phyloP scores from a whole-genome alignment of 2,797 vertebrate species.

The Psittacula echo region DNA sequence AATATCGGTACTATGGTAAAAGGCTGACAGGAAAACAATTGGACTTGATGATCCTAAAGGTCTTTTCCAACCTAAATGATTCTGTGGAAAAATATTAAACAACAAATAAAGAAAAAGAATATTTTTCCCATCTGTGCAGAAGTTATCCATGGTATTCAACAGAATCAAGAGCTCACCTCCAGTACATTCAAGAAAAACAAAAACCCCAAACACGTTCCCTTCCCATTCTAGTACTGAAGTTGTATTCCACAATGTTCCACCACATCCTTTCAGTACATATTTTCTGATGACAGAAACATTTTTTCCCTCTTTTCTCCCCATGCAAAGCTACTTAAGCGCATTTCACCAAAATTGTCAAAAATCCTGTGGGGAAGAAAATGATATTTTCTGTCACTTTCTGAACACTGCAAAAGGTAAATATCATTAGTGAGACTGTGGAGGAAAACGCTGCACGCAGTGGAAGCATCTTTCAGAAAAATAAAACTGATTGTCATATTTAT shows the following conservation, averaged over 20 bases:
- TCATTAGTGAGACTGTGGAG: conserved; percentile 25
- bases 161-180: neutral
- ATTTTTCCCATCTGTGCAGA: neutral
- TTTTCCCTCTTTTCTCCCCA: neutral
- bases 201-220: neutral
- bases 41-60: neutral
- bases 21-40: neutral
- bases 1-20: neutral
- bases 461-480: neutral
- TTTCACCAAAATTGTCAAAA: conserved; percentile 57
- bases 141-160: neutral
- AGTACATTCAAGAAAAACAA: neutral
- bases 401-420: conserved; percentile 40
- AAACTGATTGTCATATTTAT: conserved; percentile 21
- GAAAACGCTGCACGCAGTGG: neutral
- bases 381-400: conserved; percentile 64
- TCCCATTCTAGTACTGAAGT: neutral
- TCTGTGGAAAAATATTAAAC: neutral
- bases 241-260: neutral
- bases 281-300: neutral
- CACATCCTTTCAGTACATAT: neutral
- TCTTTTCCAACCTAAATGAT: neutral
- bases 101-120: neutral
- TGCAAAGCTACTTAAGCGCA: conserved; percentile 17
- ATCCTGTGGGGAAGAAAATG: conserved; percentile 40